phyloP scores from a whole-genome alignment of 2,888 invertebrate genomes.

The Cryptops parisi region DNA sequence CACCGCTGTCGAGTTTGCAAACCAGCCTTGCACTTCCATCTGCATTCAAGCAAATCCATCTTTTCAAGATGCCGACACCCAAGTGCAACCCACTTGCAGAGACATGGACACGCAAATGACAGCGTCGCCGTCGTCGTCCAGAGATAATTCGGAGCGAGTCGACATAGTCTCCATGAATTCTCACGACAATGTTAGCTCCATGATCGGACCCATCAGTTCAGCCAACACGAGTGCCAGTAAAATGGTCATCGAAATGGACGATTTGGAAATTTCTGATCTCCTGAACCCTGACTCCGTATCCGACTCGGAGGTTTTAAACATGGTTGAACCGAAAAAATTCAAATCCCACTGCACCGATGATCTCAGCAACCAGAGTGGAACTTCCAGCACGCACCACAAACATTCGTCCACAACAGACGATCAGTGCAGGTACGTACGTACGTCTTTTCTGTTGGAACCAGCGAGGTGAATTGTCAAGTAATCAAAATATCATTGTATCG shows the following conservation, averaged over 20 bases:
- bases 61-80: slow-evolving; percentile 6
- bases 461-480: too few species aligned
- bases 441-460: too few species aligned
- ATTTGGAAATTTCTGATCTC: not conserved
- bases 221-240: too few species aligned
- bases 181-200: too few species aligned
- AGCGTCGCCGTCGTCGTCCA: not conserved
- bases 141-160: too few species aligned
- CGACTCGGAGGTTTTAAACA: not conserved
- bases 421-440: too few species aligned
- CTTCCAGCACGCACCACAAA: too few species aligned
- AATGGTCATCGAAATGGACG: not conserved
- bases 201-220: too few species aligned
- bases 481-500: not conserved
- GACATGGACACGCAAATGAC: slow-evolving; percentile 9
- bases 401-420: too few species aligned
- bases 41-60: not conserved
- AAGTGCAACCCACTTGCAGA: slow-evolving; percentile 1
- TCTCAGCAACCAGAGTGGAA: too few species aligned
- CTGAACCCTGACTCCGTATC: not conserved
- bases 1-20: too few species aligned
- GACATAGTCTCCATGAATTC: too few species aligned
- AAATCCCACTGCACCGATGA: not conserved
- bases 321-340: not conserved
- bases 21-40: not conserved